A percentile compares a stretch with the other conserved stretches of the same genome.
Conservation (phyloP, 2,113 vertebrate species). For the Fulica atra region DNA sequence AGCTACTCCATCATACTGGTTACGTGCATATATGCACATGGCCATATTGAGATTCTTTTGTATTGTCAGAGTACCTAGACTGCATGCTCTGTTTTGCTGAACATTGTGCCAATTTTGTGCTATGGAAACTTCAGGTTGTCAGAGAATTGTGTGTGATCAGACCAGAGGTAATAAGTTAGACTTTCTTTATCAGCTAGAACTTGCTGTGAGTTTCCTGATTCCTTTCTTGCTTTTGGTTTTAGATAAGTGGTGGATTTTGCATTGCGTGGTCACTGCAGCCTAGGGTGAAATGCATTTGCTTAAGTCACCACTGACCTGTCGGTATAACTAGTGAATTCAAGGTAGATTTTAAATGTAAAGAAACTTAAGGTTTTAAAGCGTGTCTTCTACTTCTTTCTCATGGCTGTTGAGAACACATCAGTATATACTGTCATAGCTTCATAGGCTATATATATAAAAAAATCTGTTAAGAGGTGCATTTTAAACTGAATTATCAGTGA, state of each 20-base stretch:
- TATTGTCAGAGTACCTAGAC: neutral
- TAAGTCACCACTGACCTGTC: neutral
- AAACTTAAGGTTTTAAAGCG: neutral
- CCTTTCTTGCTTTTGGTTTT: neutral
- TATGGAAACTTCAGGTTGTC: neutral
- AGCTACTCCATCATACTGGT: neutral
- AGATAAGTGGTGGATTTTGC: neutral
- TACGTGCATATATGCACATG: neutral
- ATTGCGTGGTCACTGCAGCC: neutral
- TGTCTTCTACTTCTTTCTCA: neutral
- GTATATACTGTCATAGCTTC: neutral
- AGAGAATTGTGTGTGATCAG: neutral
- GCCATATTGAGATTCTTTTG: neutral
- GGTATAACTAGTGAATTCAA: neutral
- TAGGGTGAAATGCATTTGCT: neutral
- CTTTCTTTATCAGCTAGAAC: neutral
- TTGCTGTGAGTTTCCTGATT: neutral
- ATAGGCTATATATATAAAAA: neutral
- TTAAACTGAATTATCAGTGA: neutral
- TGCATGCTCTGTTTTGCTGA: neutral
- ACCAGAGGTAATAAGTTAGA: neutral
- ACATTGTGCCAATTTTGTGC: neutral
- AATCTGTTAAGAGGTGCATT: neutral
- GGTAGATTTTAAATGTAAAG: neutral
- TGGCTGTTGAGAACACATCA: neutral